These are phyloP conservation scores for Rhea pennata DNA, from an alignment of 2,113 vertebrate species.

Conservation along the genomic window DNA sequence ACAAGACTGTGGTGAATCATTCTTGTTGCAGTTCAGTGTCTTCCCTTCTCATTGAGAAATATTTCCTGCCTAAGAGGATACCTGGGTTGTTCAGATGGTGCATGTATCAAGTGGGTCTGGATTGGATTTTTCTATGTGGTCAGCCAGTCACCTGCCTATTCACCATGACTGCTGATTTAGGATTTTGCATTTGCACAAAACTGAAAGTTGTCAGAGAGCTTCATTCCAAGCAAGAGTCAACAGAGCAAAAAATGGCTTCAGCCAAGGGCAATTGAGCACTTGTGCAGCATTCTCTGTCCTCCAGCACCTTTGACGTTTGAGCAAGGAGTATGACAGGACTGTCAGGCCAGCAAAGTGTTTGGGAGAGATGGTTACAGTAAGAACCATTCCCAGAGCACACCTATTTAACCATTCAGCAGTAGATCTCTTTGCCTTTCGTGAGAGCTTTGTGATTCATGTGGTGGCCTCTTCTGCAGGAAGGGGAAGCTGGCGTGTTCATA, in stretches of 20 bases:
- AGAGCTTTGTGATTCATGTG: background rate
- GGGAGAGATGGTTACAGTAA: background rate
- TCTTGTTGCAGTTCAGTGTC: background rate
- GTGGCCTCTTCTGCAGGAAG: background rate
- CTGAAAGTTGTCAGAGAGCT: background rate
- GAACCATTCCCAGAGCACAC: background rate
- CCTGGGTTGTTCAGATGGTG: background rate
- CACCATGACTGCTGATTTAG: rapidly evolving
- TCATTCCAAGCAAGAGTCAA: background rate
- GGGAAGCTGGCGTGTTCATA: background rate
- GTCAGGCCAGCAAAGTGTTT: background rate
- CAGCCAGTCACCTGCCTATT: background rate
- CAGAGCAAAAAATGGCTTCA: background rate
- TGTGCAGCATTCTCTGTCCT: background rate
- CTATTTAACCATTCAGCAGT: background rate
- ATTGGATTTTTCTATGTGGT: background rate
- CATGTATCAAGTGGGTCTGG: background rate
- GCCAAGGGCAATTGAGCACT: background rate
- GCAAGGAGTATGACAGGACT: background rate
- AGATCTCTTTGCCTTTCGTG: background rate
- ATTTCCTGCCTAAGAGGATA: background rate
- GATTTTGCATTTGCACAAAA: background rate
- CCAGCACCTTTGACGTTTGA: background rate
- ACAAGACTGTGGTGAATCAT: background rate
- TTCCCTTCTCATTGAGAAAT: background rate